Conservation (phyloP, 2,888 invertebrate genomes). For the Chymomyza procnemis region DNA sequence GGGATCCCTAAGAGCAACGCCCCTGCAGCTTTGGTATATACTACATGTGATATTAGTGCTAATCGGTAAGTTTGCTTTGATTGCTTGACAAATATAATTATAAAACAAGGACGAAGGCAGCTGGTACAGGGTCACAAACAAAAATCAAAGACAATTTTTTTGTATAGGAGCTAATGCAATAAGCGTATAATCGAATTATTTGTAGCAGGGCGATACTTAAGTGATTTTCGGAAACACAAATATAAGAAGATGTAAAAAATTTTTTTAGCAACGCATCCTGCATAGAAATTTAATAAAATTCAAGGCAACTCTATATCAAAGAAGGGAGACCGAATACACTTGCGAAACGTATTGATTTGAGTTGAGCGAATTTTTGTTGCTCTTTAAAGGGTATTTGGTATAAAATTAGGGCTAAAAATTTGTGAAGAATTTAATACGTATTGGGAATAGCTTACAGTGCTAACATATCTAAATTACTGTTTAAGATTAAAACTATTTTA, state of each 20-base stretch:
- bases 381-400: too few relatives aligned
- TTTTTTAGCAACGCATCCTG: conserved; percentile 59
- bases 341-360: not conserved
- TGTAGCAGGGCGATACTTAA: not conserved
- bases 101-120: not conserved
- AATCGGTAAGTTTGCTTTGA: conserved; percentile 74
- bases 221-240: conserved; percentile 2
- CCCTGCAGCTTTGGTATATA: conserved; percentile 73
- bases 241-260: conserved; percentile 54
- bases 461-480: too few relatives aligned
- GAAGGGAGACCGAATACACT: not conserved
- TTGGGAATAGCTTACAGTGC: too few relatives aligned
- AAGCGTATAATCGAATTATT: not conserved
- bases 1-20: conserved; percentile 29
- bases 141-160: not conserved
- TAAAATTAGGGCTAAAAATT: too few relatives aligned
- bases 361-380: not conserved
- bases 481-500: too few relatives aligned
- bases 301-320: not conserved
- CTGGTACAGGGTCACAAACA: too few relatives aligned
- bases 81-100: conserved; percentile 15
- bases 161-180: not conserved
- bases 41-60: conserved; percentile 77
- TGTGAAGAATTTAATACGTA: too few relatives aligned
- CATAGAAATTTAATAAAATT: conserved; percentile 71